Evolutionary conservation across 2,797 vertebrate species (phyloP).

Genomic region (Gadopsis marmoratus): DNA sequence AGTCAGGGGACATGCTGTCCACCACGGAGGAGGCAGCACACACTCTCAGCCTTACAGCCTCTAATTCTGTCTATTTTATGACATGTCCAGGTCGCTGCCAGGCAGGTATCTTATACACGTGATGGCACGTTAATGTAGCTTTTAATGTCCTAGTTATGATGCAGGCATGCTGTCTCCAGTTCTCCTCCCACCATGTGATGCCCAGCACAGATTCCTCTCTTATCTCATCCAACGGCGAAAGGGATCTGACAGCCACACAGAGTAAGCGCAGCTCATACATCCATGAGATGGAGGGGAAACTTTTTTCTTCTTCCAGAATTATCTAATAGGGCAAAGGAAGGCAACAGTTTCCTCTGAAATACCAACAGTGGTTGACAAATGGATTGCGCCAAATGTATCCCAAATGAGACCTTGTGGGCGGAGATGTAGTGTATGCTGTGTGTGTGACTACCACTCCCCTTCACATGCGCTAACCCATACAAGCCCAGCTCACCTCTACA

Average conservation of each 20-base stretch:
- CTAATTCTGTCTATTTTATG: conserved; percentile 3
- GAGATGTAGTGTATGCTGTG: conserved; percentile 93
- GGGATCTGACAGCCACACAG: conserved; percentile 39
- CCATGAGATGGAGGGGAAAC: conserved; percentile 29
- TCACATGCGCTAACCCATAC: conserved; percentile 92
- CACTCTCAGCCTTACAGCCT: not conserved
- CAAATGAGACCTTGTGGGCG: conserved; percentile 75
- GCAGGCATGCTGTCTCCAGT: conserved; percentile 19
- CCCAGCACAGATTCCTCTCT: conserved; percentile 47
- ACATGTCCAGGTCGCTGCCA: conserved; percentile 8
- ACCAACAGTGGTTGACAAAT: conserved; percentile 16
- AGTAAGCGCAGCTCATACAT: conserved; percentile 30
- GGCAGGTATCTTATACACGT: conserved; percentile 9
- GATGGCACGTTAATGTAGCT: conserved; percentile 17
- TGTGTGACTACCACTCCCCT: conserved; percentile 76
- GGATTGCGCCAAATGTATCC: conserved; percentile 14
- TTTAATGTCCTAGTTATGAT: conserved; percentile 34
- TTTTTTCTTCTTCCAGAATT: not conserved
- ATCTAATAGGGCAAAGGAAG: conserved; percentile 44
- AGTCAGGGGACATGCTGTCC: conserved; percentile 53
- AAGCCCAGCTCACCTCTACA: conserved; percentile 83
- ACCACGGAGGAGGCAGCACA: conserved; percentile 7
- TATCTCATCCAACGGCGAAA: conserved; percentile 58
- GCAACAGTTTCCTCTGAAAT: conserved; percentile 54
- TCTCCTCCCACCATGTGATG: conserved; percentile 18